These are phyloP conservation scores for Papilio machaon DNA, from an alignment of 1,140 invertebrate genomes.

Conservation along the genomic window DNA sequence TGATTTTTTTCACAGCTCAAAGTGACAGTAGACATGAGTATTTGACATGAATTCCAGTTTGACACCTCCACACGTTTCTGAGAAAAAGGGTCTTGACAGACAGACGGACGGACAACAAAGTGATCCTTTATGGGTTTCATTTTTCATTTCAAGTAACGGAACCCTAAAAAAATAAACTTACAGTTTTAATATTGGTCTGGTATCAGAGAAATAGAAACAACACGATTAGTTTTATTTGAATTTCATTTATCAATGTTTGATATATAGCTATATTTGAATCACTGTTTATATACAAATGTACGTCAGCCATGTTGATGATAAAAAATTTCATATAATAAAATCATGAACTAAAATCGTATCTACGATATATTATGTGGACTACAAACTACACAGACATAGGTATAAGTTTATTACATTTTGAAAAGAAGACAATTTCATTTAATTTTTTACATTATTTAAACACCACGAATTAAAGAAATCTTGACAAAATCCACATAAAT, in stretches of 20 bases:
- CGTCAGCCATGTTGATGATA: constrained; percentile 53
- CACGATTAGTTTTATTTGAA: constrained; percentile 48
- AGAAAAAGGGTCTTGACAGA: too few species aligned
- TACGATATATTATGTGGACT: background rate
- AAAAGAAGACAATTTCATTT: background rate
- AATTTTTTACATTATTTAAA: background rate
- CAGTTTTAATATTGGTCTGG: background rate
- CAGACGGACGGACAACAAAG: too few species aligned
- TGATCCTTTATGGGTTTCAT: too few species aligned
- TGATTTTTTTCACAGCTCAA: too few species aligned
- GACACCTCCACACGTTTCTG: too few species aligned
- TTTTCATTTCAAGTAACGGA: too few species aligned
- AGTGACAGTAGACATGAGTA: too few species aligned
- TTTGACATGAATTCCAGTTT: too few species aligned
- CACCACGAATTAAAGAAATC: background rate
- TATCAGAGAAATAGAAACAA: constrained; percentile 31
- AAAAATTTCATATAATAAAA: background rate
- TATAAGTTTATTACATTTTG: too few species aligned
- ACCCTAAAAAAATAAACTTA: background rate
- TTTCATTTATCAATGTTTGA: constrained; percentile 51
- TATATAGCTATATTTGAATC: constrained; percentile 33
- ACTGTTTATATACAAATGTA: constrained; percentile 50
- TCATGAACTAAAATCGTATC: background rate
- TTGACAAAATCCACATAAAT: background rate
- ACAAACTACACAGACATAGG: background rate